Evolutionary conservation across 92 coral and sea anemone genomes (phyloP), one percentile per base, ranked within the genome.

Genomic region (Pocillopora meandrina): DNA sequence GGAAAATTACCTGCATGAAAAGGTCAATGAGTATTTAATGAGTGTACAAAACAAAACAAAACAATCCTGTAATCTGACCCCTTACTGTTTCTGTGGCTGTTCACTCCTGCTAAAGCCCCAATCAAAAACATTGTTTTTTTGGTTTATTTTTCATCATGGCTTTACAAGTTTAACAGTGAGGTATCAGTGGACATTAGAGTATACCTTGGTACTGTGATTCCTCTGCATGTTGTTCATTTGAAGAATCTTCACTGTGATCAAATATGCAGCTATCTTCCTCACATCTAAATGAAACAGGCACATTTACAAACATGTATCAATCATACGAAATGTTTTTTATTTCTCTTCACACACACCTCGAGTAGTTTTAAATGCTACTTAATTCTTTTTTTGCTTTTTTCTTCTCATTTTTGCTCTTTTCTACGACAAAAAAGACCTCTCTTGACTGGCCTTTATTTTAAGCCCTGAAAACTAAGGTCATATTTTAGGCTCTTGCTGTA

Each of bases 211-310:
- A 83, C 23, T 79, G 71, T 10, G 74, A 9, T 68, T 69, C 75
- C 15, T 71, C 76, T 56, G 71, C 67, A 15, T 42, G 56, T 16
- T 80, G 68, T 47, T 60, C 85, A 3, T 69, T 80, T 67, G 75
- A 65, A 23, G 88, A 85, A 72, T 89, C 82, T 42, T 69, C 75
- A 56, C 76, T 34, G 65, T 93, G 97, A 74, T 93, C 97, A 84
- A 61, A 91, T n/a, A 84, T 88, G 49, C 97, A 91, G 19, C 91
- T 90, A 0, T 36, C 56, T 31, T 66, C 76, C 60, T 78, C 61
- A 63, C 94, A 93, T 66, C 97, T 93, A 76, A 75, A 89, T 75
- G 31, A 42, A 18, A 86, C 52, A 66, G 36, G 33, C 18, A 17
- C 13, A 36, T 35, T 12, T 59, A 59, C 62, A 52, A 57, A 78